Base-by-base conservation (phyloP, 2,888 invertebrate species). In the Molorchus minor region DNA sequence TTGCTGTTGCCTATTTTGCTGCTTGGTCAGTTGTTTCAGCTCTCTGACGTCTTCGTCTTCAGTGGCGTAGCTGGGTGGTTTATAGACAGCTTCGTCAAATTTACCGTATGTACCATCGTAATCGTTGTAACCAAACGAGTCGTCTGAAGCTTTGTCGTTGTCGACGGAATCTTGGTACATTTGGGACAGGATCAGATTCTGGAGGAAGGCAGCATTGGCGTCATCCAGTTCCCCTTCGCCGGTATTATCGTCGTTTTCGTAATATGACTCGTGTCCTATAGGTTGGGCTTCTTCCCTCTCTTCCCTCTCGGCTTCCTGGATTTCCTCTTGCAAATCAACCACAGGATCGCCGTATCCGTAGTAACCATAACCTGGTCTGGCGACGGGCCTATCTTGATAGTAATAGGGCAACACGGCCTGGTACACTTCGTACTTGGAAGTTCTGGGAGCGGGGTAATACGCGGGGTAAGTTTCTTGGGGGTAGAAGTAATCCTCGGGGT, bases 11-110 rank as follows among this genome's bases (percentile, higher is more conserved):
- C 72, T 71, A 25, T 62, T 67, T 40, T 72, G 70, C 25, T 84
- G 83, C 68, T 85, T 83, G 1, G 86, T 85, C 59, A 89, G 75
- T 46, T 86, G 86, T 74, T 88, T 88, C 51, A 89, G 75, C 71
- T 88, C 87, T 57, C 84, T 81, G 0, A 87, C 88, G 58, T 88
- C 87, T 76, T 88, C 87, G 68, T 89, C 89, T 67, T 88, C 88
- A 3, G 62, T 41, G 3, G 38, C 61, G 47, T 63, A 55, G 40
- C n/a, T n/a, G n/a, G 64, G 58, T 5, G 68, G 64, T 8, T 25
- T 49, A n/a, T 41, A 49, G 33, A 38, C 57, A 13, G 53, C 16
- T 12, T 63, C 66, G 30, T 68, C 64, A 63, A 74, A 70, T 56
- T 72, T 65, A 3, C 71, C 75, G 51, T 75, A 76, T 12, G 63